A percentile compares a stretch with the other conserved stretches of the same genome.
phyloP scores from a whole-genome alignment of 2,797 vertebrate species.

The Rhodeus uyekii region DNA sequence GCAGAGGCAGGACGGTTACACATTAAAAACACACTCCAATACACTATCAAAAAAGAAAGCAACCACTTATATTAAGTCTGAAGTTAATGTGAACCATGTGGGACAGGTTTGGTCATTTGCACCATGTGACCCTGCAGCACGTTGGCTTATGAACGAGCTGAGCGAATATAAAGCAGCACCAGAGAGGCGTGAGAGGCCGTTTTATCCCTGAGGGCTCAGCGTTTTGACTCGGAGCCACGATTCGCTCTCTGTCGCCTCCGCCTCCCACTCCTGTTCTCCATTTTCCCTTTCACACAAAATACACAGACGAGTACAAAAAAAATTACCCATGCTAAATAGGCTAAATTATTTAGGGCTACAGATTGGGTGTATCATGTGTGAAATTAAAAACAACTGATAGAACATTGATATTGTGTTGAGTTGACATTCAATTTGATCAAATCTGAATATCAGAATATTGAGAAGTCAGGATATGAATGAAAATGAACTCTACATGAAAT shows the following conservation, averaged over 20 bases:
- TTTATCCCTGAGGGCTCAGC: not conserved
- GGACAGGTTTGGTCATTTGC: not conserved
- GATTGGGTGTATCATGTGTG: no score
- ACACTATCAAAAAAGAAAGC: not conserved
- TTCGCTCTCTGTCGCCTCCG: constrained; percentile 17
- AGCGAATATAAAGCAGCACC: constrained; percentile 7
- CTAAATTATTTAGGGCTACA: not conserved
- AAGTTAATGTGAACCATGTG: not conserved
- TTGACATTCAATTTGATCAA: no score
- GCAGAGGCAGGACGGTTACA: not conserved
- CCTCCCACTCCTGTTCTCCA: constrained; percentile 1
- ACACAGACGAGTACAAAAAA: not conserved
- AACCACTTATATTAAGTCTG: not conserved
- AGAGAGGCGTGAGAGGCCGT: constrained; percentile 12
- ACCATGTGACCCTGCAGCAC: not conserved
- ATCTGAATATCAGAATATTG: no score
- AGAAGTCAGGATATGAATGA: no score
- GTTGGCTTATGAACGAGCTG: constrained; percentile 1
- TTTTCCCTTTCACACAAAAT: constrained; percentile 4
- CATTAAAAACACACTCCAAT: not conserved
- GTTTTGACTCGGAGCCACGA: constrained; percentile 3
- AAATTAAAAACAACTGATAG: no score
- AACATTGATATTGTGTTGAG: no score
- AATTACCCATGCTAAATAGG: not conserved
- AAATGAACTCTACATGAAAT: no score